Percentiles rank a stretch among this genome's conserved stretches.
Conservation (phyloP, 2,113 vertebrate genomes). For the Poeciliopsis prolifica region DNA sequence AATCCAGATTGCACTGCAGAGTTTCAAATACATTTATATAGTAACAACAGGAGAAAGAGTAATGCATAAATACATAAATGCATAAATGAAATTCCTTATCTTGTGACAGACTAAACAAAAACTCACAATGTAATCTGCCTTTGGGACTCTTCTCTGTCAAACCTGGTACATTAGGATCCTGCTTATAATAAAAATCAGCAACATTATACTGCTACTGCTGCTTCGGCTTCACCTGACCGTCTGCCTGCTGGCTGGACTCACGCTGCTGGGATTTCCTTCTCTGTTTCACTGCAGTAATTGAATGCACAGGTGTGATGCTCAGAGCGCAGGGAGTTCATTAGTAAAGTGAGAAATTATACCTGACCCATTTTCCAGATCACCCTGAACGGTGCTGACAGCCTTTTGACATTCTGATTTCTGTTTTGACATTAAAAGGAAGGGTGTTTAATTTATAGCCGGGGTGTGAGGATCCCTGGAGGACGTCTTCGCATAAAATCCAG, state of each 20-base stretch:
- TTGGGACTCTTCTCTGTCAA: slow-evolving; percentile 11
- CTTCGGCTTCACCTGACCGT: slow-evolving; percentile 26
- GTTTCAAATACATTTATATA: slow-evolving; percentile 17
- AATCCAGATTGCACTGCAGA: slow-evolving; percentile 12
- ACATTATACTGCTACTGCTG: background rate
- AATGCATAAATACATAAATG: slow-evolving; percentile 45
- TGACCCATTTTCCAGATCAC: slow-evolving; percentile 66
- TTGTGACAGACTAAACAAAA: slow-evolving; percentile 17
- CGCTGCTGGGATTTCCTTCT: slow-evolving; percentile 53
- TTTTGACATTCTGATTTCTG: slow-evolving; percentile 24
- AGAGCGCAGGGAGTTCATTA: slow-evolving; percentile 72
- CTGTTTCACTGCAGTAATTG: slow-evolving; percentile 62
- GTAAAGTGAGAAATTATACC: slow-evolving; percentile 58
- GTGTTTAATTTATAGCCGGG: slow-evolving; percentile 51
- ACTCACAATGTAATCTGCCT: slow-evolving; percentile 20
- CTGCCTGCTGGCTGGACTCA: slow-evolving; percentile 6
- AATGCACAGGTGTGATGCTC: slow-evolving; percentile 63
- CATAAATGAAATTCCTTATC: slow-evolving; percentile 40
- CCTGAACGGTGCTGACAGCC: background rate
- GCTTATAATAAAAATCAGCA: slow-evolving; percentile 15
- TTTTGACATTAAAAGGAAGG: slow-evolving; percentile 46
- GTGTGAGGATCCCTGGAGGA: slow-evolving; percentile 27
- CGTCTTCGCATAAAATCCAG: slow-evolving; percentile 12
- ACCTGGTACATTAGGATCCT: slow-evolving; percentile 8
- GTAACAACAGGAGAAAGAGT: slow-evolving; percentile 28